A percentile compares a stretch with the other conserved stretches of the same genome.
Evolutionary conservation across 2,113 vertebrate species (phyloP).

Genomic region (Athene cunicularia): DNA sequence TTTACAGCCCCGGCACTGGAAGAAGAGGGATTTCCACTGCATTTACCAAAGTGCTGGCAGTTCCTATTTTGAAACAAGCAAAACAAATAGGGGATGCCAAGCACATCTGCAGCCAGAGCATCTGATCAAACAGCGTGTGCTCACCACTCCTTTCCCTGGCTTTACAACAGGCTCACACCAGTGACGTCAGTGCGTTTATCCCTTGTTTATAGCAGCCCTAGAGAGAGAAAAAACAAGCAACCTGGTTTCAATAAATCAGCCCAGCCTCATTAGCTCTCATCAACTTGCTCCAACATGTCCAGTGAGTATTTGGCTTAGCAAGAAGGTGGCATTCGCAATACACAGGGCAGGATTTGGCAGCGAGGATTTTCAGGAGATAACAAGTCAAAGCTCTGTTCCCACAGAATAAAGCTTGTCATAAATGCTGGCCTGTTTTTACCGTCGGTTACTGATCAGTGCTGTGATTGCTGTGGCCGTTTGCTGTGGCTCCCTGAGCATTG

Average conservation of each 20-base stretch:
- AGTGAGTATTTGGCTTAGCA: background rate
- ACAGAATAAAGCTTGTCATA: background rate
- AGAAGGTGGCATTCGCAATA: background rate
- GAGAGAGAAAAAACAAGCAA: background rate
- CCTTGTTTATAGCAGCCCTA: background rate
- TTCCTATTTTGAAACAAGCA: background rate
- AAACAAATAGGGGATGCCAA: background rate
- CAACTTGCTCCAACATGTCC: background rate
- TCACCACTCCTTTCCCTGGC: background rate
- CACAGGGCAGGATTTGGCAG: background rate
- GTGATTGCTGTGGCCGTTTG: background rate
- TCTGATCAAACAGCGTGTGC: background rate
- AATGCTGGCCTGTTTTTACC: background rate
- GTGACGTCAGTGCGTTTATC: background rate
- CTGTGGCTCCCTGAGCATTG: background rate
- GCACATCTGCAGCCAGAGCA: background rate
- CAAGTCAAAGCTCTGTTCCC: background rate
- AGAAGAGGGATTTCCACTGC: background rate
- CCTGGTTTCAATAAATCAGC: background rate
- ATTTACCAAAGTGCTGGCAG: background rate
- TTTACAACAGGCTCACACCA: background rate
- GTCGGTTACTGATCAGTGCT: background rate
- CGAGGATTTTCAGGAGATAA: background rate
- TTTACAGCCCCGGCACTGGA: background rate
- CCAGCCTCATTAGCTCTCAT: background rate